phyloP scores from a whole-genome alignment of 2,797 vertebrate species.

The Pelobates cultripes region DNA sequence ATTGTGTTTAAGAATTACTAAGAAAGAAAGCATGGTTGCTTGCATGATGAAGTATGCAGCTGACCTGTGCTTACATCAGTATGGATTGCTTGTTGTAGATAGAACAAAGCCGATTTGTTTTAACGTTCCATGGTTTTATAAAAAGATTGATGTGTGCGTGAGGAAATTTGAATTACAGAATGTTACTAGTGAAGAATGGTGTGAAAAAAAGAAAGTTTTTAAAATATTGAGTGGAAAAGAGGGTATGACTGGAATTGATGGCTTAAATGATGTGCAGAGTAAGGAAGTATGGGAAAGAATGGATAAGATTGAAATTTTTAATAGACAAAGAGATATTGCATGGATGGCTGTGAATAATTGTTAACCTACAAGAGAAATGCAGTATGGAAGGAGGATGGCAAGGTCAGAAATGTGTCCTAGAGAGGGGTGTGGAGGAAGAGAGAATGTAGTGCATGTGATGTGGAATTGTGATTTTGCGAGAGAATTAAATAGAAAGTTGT shows the following conservation, averaged over 20 bases:
- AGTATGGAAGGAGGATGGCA: not conserved
- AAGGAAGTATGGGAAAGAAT: not conserved
- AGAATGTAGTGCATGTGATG: not conserved
- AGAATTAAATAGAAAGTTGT: not conserved
- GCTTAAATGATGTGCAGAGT: too few relatives aligned
- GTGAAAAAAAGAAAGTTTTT: not conserved
- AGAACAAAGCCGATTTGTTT: not conserved
- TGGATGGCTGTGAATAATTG: not conserved
- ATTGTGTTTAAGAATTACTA: too few relatives aligned
- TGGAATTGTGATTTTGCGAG: slow-evolving; percentile 6
- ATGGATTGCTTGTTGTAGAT: too few relatives aligned
- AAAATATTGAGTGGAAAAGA: not conserved
- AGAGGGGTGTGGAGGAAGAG: not conserved
- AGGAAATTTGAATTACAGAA: not conserved
- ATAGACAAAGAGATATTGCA: not conserved
- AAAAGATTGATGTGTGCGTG: not conserved
- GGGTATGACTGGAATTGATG: not conserved
- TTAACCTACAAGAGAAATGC: not conserved
- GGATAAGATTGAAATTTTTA: not conserved
- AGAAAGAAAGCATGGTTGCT: too few relatives aligned
- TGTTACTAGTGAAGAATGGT: not conserved
- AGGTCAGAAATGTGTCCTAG: not conserved
- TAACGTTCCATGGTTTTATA: not conserved
- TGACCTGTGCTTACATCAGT: too few relatives aligned
- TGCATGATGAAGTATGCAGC: too few relatives aligned